Evolutionary conservation across 2,888 invertebrate species (phyloP), one percentile per base, ranked within the genome.

Genomic region (Keiferia lycopersicella): DNA sequence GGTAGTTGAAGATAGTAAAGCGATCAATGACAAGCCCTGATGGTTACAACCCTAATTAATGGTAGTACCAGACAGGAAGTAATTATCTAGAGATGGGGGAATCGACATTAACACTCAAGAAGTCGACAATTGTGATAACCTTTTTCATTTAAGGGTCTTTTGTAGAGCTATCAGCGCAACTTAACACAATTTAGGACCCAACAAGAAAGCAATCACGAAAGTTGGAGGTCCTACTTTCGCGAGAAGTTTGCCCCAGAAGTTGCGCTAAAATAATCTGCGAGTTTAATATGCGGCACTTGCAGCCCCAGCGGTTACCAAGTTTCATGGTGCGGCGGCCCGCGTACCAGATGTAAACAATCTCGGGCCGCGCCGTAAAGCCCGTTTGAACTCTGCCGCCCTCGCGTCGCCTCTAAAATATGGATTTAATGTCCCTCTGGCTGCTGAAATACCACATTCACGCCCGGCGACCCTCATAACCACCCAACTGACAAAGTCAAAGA

Each of bases 301-400:
- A 82, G 76, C 75, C 72, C 73, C 85, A 82, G 87, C 79, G 89
- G 89, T 89, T 87, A 87, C 83, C 86, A 88, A 90, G 86, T 89
- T 88, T 81, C 82, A 80, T 78, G 80, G 81, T 78, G 80, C 81
- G 83, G 85, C 85, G 75, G 83, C 84, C 77, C 80, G 81, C 79
- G 89, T 84, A 86, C 80, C 91, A 91, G 91, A 91, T 91, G 91
- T 91, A 91, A 91, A 91, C 91, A 91, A 88, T 90, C 88, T 86
- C 86, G 83, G 83, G 80, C 79, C 83, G 79, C 80, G 86, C 88
- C 90, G 85, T 91, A 91, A 91, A 91, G 77, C 81, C 81, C 86
- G 89, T 91, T 91, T 91, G 91, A 91, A 91, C 88, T 88, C 86
- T 79, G 79, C 74, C 75, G 76, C 79, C 75, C 73, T 77, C 80